Conservation (phyloP, 1,140 invertebrate species). For the Bemisia tabaci region DNA sequence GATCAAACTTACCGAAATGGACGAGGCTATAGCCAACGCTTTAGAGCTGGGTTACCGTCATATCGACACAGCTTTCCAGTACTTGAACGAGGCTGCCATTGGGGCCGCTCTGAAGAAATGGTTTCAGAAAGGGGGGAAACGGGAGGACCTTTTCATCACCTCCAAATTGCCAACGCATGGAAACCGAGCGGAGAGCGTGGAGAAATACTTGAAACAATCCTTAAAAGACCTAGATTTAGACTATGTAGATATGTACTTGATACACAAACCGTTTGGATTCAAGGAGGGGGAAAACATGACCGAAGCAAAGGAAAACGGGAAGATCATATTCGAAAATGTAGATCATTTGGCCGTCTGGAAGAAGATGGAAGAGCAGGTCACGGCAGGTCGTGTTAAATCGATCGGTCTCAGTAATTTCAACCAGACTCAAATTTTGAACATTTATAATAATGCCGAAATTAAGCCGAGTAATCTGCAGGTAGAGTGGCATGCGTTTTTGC, state of each 20-base stretch:
- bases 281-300: constrained; percentile 31
- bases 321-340: constrained; percentile 25
- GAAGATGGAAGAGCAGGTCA: constrained; percentile 26
- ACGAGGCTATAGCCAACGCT: constrained; percentile 39
- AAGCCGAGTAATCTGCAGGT: constrained; percentile 39
- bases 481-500: constrained; percentile 68
- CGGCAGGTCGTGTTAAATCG: constrained; percentile 20
- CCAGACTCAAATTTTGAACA: constrained; percentile 22
- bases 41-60: constrained; percentile 51
- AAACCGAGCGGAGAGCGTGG: constrained; percentile 52
- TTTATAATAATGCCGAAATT: constrained; percentile 20
- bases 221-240: constrained; percentile 53
- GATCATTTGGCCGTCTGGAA: constrained; percentile 20
- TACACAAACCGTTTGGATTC: constrained; percentile 67
- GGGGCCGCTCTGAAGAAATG: constrained; percentile 45
- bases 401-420: constrained; percentile 33
- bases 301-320: constrained; percentile 24
- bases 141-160: constrained; percentile 52
- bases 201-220: constrained; percentile 54
- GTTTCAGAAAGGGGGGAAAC: constrained; percentile 42
- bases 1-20: too few species aligned
- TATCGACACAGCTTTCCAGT: constrained; percentile 49
- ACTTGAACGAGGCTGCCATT: constrained; percentile 45
- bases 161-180: constrained; percentile 42
- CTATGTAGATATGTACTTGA: constrained; percentile 73